Evolutionary conservation across 1,140 invertebrate genomes (phyloP).

Genomic region (Planococcus citri): DNA sequence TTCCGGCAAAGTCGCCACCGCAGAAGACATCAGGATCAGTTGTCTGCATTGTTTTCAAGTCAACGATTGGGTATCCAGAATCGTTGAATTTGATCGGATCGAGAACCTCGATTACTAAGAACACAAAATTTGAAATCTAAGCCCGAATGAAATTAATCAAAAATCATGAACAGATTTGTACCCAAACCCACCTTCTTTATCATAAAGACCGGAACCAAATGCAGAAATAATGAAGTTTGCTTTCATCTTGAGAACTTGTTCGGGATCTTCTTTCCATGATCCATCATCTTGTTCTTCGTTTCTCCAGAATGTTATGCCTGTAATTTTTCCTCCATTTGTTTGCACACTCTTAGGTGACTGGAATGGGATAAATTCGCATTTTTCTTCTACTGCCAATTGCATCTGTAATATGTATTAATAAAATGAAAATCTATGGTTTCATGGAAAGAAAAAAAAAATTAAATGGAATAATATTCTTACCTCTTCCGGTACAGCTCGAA

Average conservation of each 20-base stretch:
- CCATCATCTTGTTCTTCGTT: constrained; percentile 66
- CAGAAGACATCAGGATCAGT: constrained; percentile 65
- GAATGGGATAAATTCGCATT: constrained; percentile 94
- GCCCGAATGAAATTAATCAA: too few relatives aligned
- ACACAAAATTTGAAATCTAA: too few relatives aligned
- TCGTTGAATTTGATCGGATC: constrained; percentile 61
- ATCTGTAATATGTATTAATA: too few relatives aligned
- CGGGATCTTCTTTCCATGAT: constrained; percentile 73
- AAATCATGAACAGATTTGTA: too few relatives aligned
- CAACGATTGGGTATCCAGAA: constrained; percentile 63
- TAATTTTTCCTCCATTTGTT: constrained; percentile 54
- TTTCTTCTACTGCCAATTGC: constrained; percentile 85
- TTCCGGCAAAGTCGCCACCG: constrained; percentile 87
- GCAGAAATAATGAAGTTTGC: constrained; percentile 90
- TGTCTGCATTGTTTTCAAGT: constrained; percentile 62
- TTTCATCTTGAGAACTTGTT: constrained; percentile 69
- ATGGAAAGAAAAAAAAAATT: too few relatives aligned
- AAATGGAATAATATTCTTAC: too few relatives aligned
- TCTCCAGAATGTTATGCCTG: constrained; percentile 62
- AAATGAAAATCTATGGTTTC: too few relatives aligned
- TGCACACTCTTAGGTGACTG: constrained; percentile 73
- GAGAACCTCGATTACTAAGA: constrained; percentile 69
- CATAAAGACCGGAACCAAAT: constrained; percentile 78
- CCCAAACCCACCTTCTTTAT: constrained; percentile 54
- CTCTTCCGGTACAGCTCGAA: constrained; percentile 94